Evolutionary conservation across 2,113 vertebrate genomes (phyloP).

Genomic region (Budorcas taxicolor): DNA sequence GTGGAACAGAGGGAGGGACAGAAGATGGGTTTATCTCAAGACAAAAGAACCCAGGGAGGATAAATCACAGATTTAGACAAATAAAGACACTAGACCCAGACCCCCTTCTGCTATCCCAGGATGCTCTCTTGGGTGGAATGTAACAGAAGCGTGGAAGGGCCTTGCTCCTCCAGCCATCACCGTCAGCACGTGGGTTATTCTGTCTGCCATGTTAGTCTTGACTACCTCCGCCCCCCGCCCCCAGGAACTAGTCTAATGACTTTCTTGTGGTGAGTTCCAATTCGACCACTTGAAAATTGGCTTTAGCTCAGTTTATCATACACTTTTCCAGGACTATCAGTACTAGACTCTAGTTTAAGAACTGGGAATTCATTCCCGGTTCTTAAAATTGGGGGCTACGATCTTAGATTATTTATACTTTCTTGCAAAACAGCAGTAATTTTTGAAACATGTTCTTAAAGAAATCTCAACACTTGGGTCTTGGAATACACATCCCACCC

Average conservation of each 20-base stretch:
- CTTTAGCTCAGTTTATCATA: neutral
- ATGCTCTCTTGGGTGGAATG: no score
- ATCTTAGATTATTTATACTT: neutral
- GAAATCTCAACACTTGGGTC: neutral
- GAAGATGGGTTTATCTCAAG: neutral
- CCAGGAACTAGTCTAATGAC: neutral
- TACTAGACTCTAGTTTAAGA: neutral
- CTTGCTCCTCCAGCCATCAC: neutral
- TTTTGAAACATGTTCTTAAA: neutral
- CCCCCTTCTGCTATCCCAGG: no score
- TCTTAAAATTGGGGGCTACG: neutral
- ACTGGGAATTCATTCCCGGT: neutral
- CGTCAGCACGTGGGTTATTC: neutral
- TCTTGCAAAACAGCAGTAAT: neutral
- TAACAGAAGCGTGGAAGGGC: neutral
- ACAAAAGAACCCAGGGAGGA: neutral
- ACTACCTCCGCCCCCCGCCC: fast-evolving
- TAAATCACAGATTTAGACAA: neutral
- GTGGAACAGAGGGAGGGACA: neutral
- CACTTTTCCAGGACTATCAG: neutral
- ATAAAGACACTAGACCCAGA: neutral
- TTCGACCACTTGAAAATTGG: neutral
- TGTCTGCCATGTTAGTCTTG: neutral
- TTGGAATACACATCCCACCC: neutral
- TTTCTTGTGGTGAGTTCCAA: neutral